Conservation (phyloP, 2,888 invertebrate genomes). For the Helleia helle region DNA sequence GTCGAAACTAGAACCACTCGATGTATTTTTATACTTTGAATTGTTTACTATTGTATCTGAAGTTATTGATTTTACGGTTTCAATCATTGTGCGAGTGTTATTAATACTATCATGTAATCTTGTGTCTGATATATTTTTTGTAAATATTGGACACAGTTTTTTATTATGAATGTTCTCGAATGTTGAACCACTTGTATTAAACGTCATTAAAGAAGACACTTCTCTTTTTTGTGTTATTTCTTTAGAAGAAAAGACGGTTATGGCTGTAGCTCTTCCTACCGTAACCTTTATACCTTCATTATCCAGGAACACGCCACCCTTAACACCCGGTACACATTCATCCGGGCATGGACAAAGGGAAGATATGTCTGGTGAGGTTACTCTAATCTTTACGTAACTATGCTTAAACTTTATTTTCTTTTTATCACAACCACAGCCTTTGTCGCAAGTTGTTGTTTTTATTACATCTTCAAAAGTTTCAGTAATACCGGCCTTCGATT, state of each 20-base stretch:
- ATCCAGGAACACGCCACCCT: constrained; percentile 41
- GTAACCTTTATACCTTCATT: constrained; percentile 52
- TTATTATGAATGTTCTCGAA: not conserved
- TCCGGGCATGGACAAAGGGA: constrained; percentile 44
- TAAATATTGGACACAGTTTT: not conserved
- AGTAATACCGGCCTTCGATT: constrained; percentile 26
- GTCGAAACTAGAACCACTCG: not conserved
- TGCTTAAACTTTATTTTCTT: constrained; percentile 55
- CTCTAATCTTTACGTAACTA: constrained; percentile 50
- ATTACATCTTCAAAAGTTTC: constrained; percentile 39
- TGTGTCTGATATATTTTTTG: too few relatives aligned
- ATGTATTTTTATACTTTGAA: too few relatives aligned
- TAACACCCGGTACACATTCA: constrained; percentile 44
- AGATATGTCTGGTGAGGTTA: constrained; percentile 50
- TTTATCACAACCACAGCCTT: constrained; percentile 47
- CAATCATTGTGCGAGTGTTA: too few relatives aligned
- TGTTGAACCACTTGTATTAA: not conserved
- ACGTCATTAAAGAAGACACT: not conserved
- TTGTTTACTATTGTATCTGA: too few relatives aligned
- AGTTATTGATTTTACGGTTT: too few relatives aligned
- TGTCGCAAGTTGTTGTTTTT: constrained; percentile 45
- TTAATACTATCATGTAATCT: too few relatives aligned
- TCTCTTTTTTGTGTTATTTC: not conserved
- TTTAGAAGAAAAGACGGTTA: constrained; percentile 27
- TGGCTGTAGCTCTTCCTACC: constrained; percentile 38